Conservation (phyloP, 2,113 vertebrate genomes). For the Chloebia gouldiae region DNA sequence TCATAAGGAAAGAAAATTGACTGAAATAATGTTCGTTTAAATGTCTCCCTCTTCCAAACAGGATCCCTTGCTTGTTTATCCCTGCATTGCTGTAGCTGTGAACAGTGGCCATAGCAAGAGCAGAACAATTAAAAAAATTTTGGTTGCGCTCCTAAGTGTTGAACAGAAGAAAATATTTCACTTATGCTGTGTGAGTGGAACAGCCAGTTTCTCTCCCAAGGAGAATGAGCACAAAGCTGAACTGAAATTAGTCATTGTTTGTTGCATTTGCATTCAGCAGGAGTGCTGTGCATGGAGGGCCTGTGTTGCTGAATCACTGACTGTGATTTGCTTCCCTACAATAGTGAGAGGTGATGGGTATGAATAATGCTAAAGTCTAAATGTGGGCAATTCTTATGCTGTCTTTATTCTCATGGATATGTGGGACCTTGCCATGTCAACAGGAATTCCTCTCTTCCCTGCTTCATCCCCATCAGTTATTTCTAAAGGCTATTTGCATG, state of each 20-base stretch:
- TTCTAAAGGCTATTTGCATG: constrained; percentile 75
- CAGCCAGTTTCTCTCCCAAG: not conserved
- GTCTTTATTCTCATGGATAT: constrained; percentile 38
- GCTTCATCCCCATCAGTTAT: not conserved
- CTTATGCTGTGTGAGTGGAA: not conserved
- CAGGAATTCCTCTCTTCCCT: constrained; percentile 40
- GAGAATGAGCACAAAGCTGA: constrained; percentile 18
- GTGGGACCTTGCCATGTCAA: constrained; percentile 62
- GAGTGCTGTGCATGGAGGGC: not conserved
- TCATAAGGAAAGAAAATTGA: not conserved
- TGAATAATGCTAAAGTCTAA: constrained; percentile 32
- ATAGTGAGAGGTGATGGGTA: not conserved
- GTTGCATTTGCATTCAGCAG: constrained; percentile 42
- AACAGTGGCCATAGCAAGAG: not conserved
- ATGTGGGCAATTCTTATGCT: not conserved
- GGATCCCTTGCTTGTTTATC: not conserved
- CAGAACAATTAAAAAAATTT: not conserved
- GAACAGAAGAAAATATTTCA: not conserved
- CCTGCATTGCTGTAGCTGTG: not conserved
- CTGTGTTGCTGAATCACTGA: not conserved
- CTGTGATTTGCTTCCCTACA: not conserved
- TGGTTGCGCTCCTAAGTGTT: not conserved
- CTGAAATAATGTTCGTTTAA: not conserved
- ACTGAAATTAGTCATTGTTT: constrained; percentile 44
- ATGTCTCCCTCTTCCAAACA: not conserved